Base-by-base conservation (phyloP, 2,797 vertebrate species). In the Ctenochaetus hawaiiensis region DNA sequence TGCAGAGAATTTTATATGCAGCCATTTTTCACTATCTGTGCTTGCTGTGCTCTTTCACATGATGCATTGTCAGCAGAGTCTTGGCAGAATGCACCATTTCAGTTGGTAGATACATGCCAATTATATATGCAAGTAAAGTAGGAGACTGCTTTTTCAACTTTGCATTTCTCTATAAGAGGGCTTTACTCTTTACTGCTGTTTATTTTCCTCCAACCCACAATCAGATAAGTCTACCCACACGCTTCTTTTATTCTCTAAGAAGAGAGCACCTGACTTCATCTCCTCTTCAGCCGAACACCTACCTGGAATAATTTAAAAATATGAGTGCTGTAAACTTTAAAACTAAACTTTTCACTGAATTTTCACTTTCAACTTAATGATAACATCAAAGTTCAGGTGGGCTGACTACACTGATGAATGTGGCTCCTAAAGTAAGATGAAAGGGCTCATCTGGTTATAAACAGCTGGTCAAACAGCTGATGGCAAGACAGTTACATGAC, bases 141-240 rank as follows among this genome's bases (percentile, higher is more conserved):
- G 30, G 9, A 69, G n/a, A 63, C 9, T 37, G 22, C 17, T 18
- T 56, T 44, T 53, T 62, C n/a, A 45, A 30, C 43, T 77, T 54
- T 26, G 8, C 58, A 61, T 41, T 49, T 26, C 56, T 61, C 26
- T 47, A 11, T 2, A 39, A 34, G 59, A 62, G 44, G 44, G 37
- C 41, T 61, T 62, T 22, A 51, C 34, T 39, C n/a, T 54, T 51
- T 18, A 43, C 34, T 37, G 37, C 53, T 34, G 16, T 63, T 63
- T 63, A 57, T 67, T 43, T 17, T 12, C 7, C n/a, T 52, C 45
- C 30, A n/a, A 39, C 8, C 54, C 23, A 30, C 7, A 66, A 30
- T 62, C 44, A 48, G 22, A 61, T 11, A 45, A 11, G 17, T 37
- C 23, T 70, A 47, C 48, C 23, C 30, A 34, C 30, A 34, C 34